Base-by-base conservation (phyloP, 2,888 invertebrate species). In the Nomada ruficornis region DNA sequence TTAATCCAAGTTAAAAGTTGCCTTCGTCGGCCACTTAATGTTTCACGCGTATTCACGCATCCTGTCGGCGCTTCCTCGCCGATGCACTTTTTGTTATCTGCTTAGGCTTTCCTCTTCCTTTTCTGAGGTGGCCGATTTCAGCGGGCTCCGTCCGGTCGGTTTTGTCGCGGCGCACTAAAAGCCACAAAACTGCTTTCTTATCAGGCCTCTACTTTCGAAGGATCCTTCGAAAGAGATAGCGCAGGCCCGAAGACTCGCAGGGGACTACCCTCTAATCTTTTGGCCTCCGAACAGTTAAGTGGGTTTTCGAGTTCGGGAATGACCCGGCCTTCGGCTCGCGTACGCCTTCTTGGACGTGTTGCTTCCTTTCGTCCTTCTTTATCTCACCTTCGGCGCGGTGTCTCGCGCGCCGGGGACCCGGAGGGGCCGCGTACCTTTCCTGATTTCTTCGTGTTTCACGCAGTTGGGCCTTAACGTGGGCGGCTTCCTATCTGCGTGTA, bases 281-380 rank as follows among this genome's bases (percentile, higher is more conserved):
- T 74, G 83, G 87, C 82, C 85, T 82, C 80, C 84, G 80, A 87
- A 87, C 85, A 84, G 86, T 89, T 92, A 92, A 92, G 92, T 92
- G 92, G 91, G 83, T 92, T 92, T 92, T 90, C 92, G 91, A 92
- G 92, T 92, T 91, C 87, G 84, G 87, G 85, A 89, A 89, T 90
- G 89, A 89, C 89, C 85, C 79, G 83, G 80, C 74, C 81, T 71
- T 71, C 77, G 44, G 29, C 63, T 64, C 69, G 77, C 52, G 36
- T 47, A 63, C 69, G 82, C 79, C 76, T 83, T 26, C 73, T n/a
- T 23, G 52, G 54, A 62, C 72, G 55, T 70, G 82, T 87, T 82
- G 78, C 77, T 80, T 69, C 69, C 73, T 70, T 73, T 67, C 42
- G 36, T 64, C 65, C 47, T 60, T 69, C 83, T 85, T 86, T 86